Percentiles rank a stretch among this genome's conserved stretches.
Evolutionary conservation across 2,888 invertebrate species (phyloP).

Genomic region (Tuberolachnus salignus): DNA sequence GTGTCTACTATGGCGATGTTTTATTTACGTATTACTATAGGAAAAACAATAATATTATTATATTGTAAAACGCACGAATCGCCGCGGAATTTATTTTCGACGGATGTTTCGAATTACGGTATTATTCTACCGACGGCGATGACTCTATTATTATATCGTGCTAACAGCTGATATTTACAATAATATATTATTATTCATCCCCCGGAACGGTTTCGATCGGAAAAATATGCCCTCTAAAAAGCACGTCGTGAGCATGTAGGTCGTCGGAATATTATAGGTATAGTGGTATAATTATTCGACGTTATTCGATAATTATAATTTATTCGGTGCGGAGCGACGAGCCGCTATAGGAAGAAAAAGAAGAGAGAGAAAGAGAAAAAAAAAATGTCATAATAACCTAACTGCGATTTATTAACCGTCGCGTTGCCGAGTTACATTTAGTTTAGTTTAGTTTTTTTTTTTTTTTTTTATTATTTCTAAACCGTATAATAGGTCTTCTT

Average conservation of each 20-base stretch:
- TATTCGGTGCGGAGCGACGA: background rate
- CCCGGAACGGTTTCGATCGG: constrained; percentile 18
- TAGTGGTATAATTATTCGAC: constrained; percentile 8
- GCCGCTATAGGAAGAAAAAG: too few species aligned
- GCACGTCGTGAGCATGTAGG: constrained; percentile 5
- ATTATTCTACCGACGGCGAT: background rate
- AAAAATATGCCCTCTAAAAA: background rate
- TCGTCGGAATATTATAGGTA: background rate
- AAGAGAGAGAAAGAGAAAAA: too few species aligned
- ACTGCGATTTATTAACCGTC: background rate
- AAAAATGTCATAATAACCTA: constrained; percentile 8
- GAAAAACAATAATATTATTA: background rate
- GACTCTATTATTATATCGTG: background rate
- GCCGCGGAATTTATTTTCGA: background rate
- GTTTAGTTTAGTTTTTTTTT: too few species aligned
- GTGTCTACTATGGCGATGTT: too few species aligned
- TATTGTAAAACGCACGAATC: background rate
- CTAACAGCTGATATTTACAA: constrained; percentile 19
- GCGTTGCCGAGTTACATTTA: constrained; percentile 2
- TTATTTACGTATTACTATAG: too few species aligned
- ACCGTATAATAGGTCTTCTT: too few species aligned
- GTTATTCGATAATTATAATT: background rate
- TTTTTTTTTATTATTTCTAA: too few species aligned
- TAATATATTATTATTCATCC: constrained; percentile 6
- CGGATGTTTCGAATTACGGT: background rate